Conservation (phyloP, 2,797 vertebrate genomes). For the Bradypus variegatus region DNA sequence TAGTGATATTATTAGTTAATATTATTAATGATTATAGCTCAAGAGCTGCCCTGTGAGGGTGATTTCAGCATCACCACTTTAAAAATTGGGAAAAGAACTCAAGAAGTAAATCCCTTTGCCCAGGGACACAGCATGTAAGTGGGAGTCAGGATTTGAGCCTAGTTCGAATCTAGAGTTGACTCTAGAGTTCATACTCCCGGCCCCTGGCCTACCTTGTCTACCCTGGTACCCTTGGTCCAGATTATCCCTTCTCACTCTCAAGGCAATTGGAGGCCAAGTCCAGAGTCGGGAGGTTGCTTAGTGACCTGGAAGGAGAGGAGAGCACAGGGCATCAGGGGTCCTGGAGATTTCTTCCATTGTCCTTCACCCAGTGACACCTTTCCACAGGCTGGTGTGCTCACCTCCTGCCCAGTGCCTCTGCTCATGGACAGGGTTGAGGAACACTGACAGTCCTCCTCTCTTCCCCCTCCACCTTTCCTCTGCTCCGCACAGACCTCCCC, state of each 20-base stretch:
- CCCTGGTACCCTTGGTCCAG: background rate
- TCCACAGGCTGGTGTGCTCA: background rate
- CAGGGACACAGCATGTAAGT: accelerated
- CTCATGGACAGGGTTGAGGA: background rate
- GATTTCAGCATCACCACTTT: background rate
- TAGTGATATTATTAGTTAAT: background rate
- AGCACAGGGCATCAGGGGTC: background rate
- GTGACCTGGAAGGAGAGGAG: background rate
- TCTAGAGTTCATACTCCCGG: accelerated
- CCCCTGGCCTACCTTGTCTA: background rate
- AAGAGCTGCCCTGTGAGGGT: no score
- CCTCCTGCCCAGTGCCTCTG: no score
- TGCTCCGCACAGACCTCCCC: background rate
- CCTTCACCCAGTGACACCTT: background rate
- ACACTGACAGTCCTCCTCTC: background rate
- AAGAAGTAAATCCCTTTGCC: background rate
- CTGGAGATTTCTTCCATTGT: no score
- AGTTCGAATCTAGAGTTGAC: background rate
- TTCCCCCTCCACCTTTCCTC: background rate
- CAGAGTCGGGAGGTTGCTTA: no score
- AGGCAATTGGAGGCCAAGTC: background rate
- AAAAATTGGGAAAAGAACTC: background rate
- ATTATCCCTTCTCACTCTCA: background rate
- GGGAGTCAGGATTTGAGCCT: background rate
- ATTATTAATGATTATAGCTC: background rate